phyloP scores from a whole-genome alignment of 2,797 vertebrate genomes.

The Sebastes dallii region DNA sequence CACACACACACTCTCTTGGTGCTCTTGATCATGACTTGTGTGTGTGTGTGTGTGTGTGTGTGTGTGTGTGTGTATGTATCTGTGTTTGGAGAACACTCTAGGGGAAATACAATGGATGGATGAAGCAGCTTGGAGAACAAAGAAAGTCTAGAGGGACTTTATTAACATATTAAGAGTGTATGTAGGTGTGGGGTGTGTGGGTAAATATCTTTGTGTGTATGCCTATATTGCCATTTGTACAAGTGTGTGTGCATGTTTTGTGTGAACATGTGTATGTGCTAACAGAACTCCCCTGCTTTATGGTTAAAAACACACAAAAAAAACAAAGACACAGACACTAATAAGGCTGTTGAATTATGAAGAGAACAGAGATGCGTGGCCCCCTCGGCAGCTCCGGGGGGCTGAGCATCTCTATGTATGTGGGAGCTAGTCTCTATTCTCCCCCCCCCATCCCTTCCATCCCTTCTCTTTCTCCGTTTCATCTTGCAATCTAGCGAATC shows the following conservation, averaged over 20 bases:
- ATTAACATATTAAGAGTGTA: conserved; percentile 71
- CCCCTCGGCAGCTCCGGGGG: conserved; percentile 37
- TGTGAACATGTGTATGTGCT: conserved; percentile 20
- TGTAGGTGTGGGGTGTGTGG: conserved; percentile 38
- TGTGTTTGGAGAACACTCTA: conserved; percentile 50
- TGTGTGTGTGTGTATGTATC: conserved; percentile 41
- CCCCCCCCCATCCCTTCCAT: neutral
- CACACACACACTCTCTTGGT: neutral
- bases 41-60: conserved; percentile 34
- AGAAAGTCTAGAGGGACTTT: conserved; percentile 68
- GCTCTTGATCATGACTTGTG: conserved; percentile 37
- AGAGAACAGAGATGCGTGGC: conserved; percentile 40
- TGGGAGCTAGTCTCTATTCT: conserved; percentile 33
- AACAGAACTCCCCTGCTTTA: conserved; percentile 20
- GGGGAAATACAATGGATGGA: conserved; percentile 57
- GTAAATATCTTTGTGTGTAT: conserved; percentile 2
- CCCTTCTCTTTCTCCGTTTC: conserved; percentile 32
- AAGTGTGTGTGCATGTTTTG: conserved; percentile 1
- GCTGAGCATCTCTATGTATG: conserved; percentile 34
- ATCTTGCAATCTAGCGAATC: conserved; percentile 49
- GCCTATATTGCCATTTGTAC: conserved; percentile 20
- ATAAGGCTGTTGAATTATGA: conserved; percentile 69
- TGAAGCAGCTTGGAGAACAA: conserved; percentile 67
- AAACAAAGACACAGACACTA: conserved; percentile 57
- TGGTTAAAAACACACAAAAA: conserved; percentile 9